Percentiles rank a stretch among this genome's conserved stretches.
Conservation (phyloP, 2,113 vertebrate genomes). For the Coreoperca whiteheadi region DNA sequence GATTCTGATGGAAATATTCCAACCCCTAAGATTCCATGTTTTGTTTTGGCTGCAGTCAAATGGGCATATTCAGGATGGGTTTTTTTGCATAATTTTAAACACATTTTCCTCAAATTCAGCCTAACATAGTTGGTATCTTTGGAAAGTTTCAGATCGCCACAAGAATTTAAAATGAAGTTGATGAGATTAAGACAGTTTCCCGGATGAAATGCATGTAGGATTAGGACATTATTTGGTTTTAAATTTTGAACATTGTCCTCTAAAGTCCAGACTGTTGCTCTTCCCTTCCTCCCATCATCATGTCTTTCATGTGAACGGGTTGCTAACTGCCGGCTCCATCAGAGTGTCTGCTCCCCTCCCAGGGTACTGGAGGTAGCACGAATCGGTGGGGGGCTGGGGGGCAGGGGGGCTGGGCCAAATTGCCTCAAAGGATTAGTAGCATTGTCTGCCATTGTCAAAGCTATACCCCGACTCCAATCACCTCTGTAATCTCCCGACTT, state of each 20-base stretch:
- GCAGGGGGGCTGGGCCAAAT: constrained; percentile 32
- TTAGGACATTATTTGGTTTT: neutral
- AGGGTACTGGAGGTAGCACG: constrained; percentile 25
- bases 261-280: neutral
- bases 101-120: neutral
- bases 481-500: constrained; percentile 46
- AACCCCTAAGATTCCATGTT: neutral
- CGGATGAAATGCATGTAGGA: neutral
- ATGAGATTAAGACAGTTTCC: too few species aligned
- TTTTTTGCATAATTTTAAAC: neutral
- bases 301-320: constrained; percentile 63
- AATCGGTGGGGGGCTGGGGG: neutral
- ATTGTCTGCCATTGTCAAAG: constrained; percentile 62
- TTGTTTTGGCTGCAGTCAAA: neutral
- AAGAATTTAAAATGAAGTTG: neutral
- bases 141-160: neutral
- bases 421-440: constrained; percentile 41
- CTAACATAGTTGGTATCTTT: neutral
- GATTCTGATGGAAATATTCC: neutral
- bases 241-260: constrained; percentile 5
- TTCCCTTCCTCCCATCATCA: constrained; percentile 35
- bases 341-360: constrained; percentile 13
- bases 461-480: constrained; percentile 47
- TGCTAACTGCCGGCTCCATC: constrained; percentile 63
- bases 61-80: neutral